Percentiles rank a stretch among this genome's conserved stretches.
phyloP scores from a whole-genome alignment of 2,888 invertebrate species.

The Herminia tarsipennalis region DNA sequence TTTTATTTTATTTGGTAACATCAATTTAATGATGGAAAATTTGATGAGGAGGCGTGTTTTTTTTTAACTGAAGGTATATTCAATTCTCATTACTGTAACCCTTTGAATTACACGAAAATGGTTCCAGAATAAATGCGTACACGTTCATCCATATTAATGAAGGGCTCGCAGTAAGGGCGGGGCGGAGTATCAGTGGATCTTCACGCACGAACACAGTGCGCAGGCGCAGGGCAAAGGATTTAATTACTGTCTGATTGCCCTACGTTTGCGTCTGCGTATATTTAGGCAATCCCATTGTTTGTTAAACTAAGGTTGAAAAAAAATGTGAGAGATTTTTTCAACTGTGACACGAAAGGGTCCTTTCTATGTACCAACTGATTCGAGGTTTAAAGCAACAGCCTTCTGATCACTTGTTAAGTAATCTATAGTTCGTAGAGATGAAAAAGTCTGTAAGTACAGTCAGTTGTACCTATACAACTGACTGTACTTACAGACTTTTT shows the following conservation, averaged over 20 bases:
- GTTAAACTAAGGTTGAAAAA: conserved; percentile 7
- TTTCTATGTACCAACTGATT: not conserved
- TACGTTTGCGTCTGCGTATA: conserved; percentile 30
- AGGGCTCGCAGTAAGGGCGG: conserved; percentile 29
- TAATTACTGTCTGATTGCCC: conserved; percentile 45
- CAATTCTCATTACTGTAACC: not conserved
- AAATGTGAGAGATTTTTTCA: conserved; percentile 18
- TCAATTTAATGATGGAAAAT: no score
- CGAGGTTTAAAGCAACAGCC: not conserved
- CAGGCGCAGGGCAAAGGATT: conserved; percentile 43
- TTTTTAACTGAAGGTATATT: no score
- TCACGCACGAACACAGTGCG: conserved; percentile 50
- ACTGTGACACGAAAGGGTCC: conserved; percentile 4
- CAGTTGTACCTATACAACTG: no score
- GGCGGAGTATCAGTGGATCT: conserved; percentile 49
- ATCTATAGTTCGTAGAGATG: no score
- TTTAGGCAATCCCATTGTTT: conserved; percentile 23
- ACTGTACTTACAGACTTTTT: no score
- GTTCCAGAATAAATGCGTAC: conserved; percentile 25
- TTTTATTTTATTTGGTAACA: no score
- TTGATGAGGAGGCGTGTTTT: no score
- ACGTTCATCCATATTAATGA: conserved; percentile 42
- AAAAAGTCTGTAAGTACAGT: no score
- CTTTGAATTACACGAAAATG: conserved; percentile 5
- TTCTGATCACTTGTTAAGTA: no score